A percentile compares a stretch with the other conserved stretches of the same genome.
phyloP scores from a whole-genome alignment of 2,888 invertebrate genomes.

The Hybos culiciformis region DNA sequence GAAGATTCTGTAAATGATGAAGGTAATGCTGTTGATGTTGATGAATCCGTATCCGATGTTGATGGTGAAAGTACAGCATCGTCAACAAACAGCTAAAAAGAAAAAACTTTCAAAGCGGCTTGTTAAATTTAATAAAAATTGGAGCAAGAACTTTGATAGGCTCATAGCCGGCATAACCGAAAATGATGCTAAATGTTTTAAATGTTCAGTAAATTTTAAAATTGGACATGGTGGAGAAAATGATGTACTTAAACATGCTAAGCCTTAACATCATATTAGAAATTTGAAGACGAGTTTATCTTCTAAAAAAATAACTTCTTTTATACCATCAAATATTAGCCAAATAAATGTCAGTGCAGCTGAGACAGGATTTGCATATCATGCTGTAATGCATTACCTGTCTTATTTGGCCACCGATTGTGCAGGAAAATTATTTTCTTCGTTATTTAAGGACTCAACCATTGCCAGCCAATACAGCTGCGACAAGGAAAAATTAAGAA shows the following conservation, averaged over 20 bases:
- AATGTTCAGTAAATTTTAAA: not conserved
- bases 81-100: not conserved
- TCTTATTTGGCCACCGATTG: not conserved
- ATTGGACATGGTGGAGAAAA: not conserved
- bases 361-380: not conserved
- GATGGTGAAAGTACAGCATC: not conserved
- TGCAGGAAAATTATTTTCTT: not conserved
- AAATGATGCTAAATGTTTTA: not conserved
- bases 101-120: not conserved
- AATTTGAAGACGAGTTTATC: not conserved
- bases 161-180: not conserved
- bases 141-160: not conserved
- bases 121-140: not conserved
- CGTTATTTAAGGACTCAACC: not conserved
- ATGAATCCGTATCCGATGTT: not conserved
- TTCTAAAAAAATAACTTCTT: not conserved
- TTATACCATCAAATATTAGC: not conserved
- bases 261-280: not conserved
- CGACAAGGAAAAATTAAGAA: not conserved
- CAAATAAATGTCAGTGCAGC: not conserved
- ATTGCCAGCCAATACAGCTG: not conserved
- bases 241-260: not conserved
- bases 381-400: not conserved
- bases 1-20: not conserved
- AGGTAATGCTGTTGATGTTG: not conserved